Percentiles rank a stretch among this genome's conserved stretches.
These are phyloP conservation scores for Acridotheres tristis DNA, from an alignment of 2,797 vertebrate genomes.

Conservation along the genomic window DNA sequence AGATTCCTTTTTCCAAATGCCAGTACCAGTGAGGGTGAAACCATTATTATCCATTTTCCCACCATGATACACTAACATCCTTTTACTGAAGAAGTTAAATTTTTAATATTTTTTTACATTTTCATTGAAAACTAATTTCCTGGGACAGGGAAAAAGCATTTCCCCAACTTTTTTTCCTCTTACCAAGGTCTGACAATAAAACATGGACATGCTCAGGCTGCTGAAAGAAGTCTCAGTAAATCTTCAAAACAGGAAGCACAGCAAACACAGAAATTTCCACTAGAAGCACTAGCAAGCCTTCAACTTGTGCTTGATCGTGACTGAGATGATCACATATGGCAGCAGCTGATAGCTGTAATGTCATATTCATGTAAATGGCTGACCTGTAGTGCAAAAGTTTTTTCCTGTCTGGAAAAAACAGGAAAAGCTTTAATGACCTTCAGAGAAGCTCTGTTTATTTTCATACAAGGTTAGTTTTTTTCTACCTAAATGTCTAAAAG, in stretches of 20 bases:
- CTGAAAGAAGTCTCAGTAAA: not conserved
- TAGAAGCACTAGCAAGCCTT: not conserved
- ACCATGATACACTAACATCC: not conserved
- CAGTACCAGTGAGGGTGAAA: rapidly evolving
- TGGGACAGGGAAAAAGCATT: not conserved
- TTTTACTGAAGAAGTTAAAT: not conserved
- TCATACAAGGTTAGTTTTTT: not conserved
- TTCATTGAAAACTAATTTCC: not conserved
- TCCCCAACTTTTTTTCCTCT: not conserved
- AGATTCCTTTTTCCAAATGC: not conserved
- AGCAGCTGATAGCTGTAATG: not conserved
- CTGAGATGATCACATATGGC: not conserved
- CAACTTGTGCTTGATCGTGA: not conserved
- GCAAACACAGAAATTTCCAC: not conserved
- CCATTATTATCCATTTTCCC: not conserved
- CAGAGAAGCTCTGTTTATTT: not conserved
- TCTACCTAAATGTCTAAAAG: not conserved
- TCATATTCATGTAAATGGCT: not conserved
- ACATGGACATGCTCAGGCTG: not conserved
- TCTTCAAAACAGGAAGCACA: not conserved
- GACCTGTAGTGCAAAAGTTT: not conserved
- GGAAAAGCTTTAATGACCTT: not conserved
- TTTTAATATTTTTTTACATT: not conserved
- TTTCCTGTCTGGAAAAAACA: not conserved
- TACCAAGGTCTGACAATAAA: not conserved